Evolutionary conservation across 2,797 vertebrate genomes (phyloP), one percentile per base, ranked within the genome.

Genomic region (Scolopax rusticola): DNA sequence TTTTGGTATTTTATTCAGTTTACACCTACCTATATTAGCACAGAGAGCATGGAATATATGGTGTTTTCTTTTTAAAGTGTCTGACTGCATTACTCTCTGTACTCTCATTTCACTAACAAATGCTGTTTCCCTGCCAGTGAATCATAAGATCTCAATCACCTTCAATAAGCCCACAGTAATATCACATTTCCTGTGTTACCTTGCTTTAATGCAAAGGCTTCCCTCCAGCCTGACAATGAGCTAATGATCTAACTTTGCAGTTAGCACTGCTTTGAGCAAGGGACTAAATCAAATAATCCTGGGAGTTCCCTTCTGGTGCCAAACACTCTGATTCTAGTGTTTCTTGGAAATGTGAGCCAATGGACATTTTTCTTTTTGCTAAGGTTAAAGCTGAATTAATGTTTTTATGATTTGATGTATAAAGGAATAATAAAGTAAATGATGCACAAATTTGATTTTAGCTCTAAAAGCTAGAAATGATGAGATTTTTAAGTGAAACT

Each of bases 71-170:
- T 90, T 69, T 32, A 20, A 93, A 84, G 65, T 74, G 47, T 12
- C 41, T 85, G 33, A 41, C 64, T 57, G 23, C 21, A 9, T 71
- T 61, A 53, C 15, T 76, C 21, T 56, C 47, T 38, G 43, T 32
- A n/a, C n/a, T 64, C 28, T 77, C 33, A 87, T 90, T 84, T 96
- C 74, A 84, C 70, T 87, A 64, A 80, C 53, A 91, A 94, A 83
- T 74, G 69, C 53, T 91, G 32, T 83, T 79, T 79, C 48, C 56
- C 32, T 89, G 59, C 27, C 63, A 57, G 13, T 87, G 93, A 83
- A 83, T 90, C 43, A 16, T 76, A 84, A 91, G 70, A 53, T 77
- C 86, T 91, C 84, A 77, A 38, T 77, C 85, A 85, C 56, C 24
- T 41, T 84, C 67, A 84, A 74, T 60, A 94, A 77, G 36, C 54